Evolutionary conservation across 2,797 vertebrate genomes (phyloP), one percentile per base, ranked within the genome.

Genomic region (Xenentodon cancila): DNA sequence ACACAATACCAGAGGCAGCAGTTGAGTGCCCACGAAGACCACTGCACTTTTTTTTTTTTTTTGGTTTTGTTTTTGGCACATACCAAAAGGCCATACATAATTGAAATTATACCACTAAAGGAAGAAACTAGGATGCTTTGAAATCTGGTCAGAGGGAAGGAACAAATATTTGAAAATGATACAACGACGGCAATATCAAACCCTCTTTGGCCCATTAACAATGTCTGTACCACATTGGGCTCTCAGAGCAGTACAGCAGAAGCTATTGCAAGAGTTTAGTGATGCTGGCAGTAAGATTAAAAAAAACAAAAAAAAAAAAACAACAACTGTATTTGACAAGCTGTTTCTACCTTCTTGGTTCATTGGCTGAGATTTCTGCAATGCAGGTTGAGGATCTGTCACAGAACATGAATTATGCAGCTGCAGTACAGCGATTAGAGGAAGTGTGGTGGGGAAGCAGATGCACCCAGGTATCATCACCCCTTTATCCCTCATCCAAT

Each of bases 361-460:
- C 73, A 61, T 76, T 68, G 49, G 42, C 59, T 7, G 73, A 77
- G 79, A 80, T 81, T 76, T 64, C 70, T 57, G 73, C 11, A 15
- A 53, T 4, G 9, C 58, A 61, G 68, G 71, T 55, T 70, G 75
- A 74, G 65, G 77, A 75, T 64, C 82, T 80, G 86, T 90, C 90
- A 85, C 63, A 55, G 27, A 12, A 17, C 72, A 89, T 92, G 85
- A 91, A 91, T 92, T 84, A 92, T 89, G 87, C 83, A 92, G 70
- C 75, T 21, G 61, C 30, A 37, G 56, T 59, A 57, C 70, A 45
- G 72, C 75, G 88, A 83, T 90, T 81, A 79, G 73, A 87, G 75
- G 67, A 52, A 59, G 34, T 57, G 71, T 66, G 61, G 61, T 78
- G 74, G 73, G 81, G 80, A 87, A 77, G 87, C 79, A 69, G 73